Evolutionary conservation across 1,140 invertebrate species (phyloP).

Genomic region (Archivesica marissinica): DNA sequence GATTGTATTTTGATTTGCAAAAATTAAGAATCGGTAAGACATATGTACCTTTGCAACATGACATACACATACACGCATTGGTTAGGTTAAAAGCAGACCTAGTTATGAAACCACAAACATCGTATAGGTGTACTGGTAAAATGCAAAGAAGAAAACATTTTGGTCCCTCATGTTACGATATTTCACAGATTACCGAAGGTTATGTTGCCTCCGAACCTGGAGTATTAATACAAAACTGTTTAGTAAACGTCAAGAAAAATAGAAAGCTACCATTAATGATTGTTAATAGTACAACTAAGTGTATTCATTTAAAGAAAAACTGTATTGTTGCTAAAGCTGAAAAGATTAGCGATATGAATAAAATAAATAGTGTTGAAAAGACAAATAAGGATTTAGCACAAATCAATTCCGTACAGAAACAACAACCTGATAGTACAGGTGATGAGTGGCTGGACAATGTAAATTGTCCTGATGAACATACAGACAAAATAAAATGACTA

Average conservation of each 20-base stretch:
- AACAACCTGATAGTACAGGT: not conserved
- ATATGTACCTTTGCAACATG: constrained; percentile 9
- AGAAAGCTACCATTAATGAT: too few relatives aligned
- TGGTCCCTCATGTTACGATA: not conserved
- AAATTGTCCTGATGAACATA: not conserved
- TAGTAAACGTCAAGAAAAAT: too few relatives aligned
- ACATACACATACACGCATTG: constrained; percentile 34
- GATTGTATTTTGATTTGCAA: too few relatives aligned
- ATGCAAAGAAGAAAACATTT: not conserved
- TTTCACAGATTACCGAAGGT: not conserved
- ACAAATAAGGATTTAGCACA: too few relatives aligned
- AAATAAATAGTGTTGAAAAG: too few relatives aligned
- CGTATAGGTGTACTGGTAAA: not conserved
- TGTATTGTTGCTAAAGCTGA: too few relatives aligned
- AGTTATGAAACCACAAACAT: constrained; percentile 15
- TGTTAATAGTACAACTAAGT: too few relatives aligned
- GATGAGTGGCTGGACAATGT: too few relatives aligned
- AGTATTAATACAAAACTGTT: too few relatives aligned
- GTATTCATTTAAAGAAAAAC: too few relatives aligned
- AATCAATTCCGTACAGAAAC: too few relatives aligned
- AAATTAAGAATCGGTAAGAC: not conserved
- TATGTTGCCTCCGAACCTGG: too few relatives aligned
- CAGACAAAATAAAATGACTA: not conserved
- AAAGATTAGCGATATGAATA: not conserved
- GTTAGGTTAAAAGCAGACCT: not conserved